Conservation (phyloP, 2,113 vertebrate species). For the Eudyptes chrysolophus region DNA sequence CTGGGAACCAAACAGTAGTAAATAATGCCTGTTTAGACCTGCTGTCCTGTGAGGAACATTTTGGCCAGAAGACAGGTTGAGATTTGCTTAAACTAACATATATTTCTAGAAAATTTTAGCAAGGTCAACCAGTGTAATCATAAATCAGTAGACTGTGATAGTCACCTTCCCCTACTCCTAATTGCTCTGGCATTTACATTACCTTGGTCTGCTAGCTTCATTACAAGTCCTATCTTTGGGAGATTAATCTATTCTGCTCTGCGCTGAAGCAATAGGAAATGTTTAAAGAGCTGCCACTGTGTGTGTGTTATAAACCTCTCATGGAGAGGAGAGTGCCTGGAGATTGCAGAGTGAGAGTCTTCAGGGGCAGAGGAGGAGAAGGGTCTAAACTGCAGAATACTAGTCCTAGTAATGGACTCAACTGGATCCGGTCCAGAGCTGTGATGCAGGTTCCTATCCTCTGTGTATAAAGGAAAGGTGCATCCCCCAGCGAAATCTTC, state of each 20-base stretch:
- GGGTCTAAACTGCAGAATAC: not conserved
- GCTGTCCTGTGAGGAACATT: not conserved
- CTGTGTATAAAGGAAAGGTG: rapidly evolving
- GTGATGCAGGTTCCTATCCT: not conserved
- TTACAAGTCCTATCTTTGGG: not conserved
- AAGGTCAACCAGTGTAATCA: not conserved
- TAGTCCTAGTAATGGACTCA: not conserved
- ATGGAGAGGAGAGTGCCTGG: rapidly evolving
- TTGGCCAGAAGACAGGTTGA: not conserved
- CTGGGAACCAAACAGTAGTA: not conserved
- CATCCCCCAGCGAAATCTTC: not conserved
- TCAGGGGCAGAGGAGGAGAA: not conserved
- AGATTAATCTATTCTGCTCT: not conserved
- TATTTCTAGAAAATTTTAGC: not conserved
- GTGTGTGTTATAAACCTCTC: not conserved
- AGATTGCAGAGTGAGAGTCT: not conserved
- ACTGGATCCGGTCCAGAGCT: not conserved
- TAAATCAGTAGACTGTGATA: not conserved
- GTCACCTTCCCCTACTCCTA: not conserved
- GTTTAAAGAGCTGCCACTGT: not conserved
- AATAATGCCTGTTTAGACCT: slow-evolving; percentile 3
- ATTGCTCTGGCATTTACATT: not conserved
- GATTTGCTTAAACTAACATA: not conserved
- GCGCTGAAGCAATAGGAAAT: not conserved
- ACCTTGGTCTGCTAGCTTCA: not conserved